phyloP scores from a whole-genome alignment of 2,888 invertebrate species.

The Hoplodrina blanda region DNA sequence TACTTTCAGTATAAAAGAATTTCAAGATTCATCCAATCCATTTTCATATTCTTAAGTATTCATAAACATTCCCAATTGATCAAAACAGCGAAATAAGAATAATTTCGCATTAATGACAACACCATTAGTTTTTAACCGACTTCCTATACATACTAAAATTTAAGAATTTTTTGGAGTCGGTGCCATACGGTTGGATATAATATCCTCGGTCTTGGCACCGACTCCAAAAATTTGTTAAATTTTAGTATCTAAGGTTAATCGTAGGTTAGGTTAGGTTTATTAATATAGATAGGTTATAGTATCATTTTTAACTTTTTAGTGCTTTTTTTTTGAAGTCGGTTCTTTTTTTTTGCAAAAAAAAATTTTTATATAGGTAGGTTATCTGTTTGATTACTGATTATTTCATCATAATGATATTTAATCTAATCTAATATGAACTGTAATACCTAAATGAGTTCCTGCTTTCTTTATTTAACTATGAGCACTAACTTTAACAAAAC shows the following conservation, averaged over 20 bases:
- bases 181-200: no score
- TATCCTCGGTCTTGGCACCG: no score
- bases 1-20: no score
- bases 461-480: background rate
- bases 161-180: no score
- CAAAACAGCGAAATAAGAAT: background rate
- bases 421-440: background rate
- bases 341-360: no score
- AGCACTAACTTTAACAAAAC: background rate
- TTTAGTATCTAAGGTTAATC: no score
- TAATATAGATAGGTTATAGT: no score
- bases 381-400: background rate
- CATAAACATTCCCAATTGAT: background rate
- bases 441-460: background rate
- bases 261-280: no score
- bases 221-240: no score
- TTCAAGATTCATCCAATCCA: background rate
- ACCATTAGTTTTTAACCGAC: background rate
- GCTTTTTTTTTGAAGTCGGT: no score
- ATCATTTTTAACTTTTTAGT: no score
- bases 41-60: background rate
- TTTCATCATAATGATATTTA: background rate
- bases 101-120: background rate
- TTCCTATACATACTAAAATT: no score
- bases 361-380: background rate